Evolutionary conservation across 92 coral and sea anemone species (phyloP).

Genomic region (Phenganax stokvisi): DNA sequence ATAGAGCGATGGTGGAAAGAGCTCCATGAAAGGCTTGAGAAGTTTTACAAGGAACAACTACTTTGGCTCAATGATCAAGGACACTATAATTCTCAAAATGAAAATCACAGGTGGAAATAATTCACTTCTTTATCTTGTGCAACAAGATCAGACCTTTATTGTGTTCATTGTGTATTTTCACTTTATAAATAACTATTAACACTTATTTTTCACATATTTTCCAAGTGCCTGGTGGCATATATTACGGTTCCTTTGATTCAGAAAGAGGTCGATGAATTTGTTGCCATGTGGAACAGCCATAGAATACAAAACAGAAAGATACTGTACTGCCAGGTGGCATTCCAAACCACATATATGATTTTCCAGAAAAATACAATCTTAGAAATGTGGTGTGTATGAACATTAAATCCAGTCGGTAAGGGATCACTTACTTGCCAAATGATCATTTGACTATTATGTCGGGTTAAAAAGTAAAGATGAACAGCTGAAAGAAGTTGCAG

Average conservation of each 20-base stretch:
- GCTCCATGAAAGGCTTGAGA: no score
- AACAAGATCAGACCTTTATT: background rate
- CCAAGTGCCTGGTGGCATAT: background rate
- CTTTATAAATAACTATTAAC: background rate
- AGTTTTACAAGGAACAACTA: no score
- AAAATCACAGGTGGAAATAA: background rate
- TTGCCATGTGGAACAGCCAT: background rate
- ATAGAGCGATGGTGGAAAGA: no score
- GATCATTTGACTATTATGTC: background rate
- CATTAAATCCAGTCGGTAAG: no score
- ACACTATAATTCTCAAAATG: conserved; percentile 5
- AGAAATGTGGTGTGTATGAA: conserved; percentile 1
- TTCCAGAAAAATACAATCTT: background rate
- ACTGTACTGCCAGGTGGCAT: conserved; percentile 2
- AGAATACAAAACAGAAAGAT: background rate
- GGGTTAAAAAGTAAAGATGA: conserved; percentile 14
- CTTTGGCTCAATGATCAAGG: background rate
- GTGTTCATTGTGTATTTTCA: background rate
- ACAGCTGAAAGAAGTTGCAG: conserved; percentile 29
- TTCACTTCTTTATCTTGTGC: background rate
- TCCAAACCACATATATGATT: background rate
- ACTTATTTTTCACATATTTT: background rate
- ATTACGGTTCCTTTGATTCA: background rate
- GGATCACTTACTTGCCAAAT: no score
- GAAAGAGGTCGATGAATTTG: background rate